Evolutionary conservation across 2,888 invertebrate genomes (phyloP), one percentile per base, ranked within the genome.

Genomic region (Hymenopus coronatus): DNA sequence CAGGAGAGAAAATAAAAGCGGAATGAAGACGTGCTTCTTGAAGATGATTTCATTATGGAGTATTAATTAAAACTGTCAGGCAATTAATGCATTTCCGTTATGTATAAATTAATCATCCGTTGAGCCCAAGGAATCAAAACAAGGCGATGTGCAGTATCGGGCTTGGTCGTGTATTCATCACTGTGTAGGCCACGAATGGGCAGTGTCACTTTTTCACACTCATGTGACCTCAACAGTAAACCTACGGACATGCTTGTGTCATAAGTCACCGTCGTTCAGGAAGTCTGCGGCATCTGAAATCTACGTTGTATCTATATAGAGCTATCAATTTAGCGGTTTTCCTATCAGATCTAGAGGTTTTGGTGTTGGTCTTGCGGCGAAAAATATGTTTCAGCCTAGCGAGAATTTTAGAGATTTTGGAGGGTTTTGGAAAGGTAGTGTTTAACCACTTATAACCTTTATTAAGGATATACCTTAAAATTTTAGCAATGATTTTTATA

Each of bases 41-140:
- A 54, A 40, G 28, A 27, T 28, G 81, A 46, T 86, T 81, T 81
- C 86, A 86, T 86, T 86, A 86, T 28, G 86, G 12, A 30, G 14
- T 28, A 28, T 81, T 86, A 86, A 86, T 86, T 86, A 86, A 86
- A 86, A 86, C 28, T 86, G 86, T 86, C 86, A 86, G 81, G 28
- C 81, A 70, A 25, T 85, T 54, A 81, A 86, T 86, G 86, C 70
- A 86, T 86, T 86, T 81, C 28, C 28, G 20, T 28, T 81, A 46
- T 27, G 86, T 70, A 81, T 28, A 86, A 86, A 86, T 86, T 86
- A 28, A 86, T 86, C 28, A 20, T 28, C 28, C 70, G 14, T 15
- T 86, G 28, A 30, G 46, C 14, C 46, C 14, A 46, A 46, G 46
- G 46, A 46, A 46, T 46, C 46, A 46, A 30, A 30, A 46, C 46